phyloP scores from a whole-genome alignment of 2,113 vertebrate species.

The Felis chaus region DNA sequence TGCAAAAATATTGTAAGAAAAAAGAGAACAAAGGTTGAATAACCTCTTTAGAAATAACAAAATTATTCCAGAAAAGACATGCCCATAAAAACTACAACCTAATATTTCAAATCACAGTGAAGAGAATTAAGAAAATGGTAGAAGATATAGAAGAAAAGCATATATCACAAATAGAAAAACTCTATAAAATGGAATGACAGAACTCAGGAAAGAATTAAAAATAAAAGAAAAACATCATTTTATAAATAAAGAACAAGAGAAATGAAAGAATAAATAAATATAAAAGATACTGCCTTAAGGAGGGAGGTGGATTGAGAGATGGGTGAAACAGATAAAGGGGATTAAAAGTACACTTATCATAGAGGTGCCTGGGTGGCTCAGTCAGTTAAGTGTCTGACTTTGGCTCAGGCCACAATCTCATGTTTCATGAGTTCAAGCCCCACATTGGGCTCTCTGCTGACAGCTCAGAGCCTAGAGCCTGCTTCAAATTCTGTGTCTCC shows the following conservation, averaged over 20 bases:
- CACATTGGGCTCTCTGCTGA: too few relatives aligned
- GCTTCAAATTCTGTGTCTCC: too few relatives aligned
- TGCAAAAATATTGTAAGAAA: conserved; percentile 8
- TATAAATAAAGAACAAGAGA: background rate
- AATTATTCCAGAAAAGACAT: background rate
- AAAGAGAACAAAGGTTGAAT: background rate
- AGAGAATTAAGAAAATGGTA: background rate
- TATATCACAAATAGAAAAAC: conserved; percentile 10
- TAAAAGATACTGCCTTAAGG: conserved; percentile 19
- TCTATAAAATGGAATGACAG: background rate
- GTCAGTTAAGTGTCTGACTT: too few relatives aligned
- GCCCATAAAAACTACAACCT: background rate
- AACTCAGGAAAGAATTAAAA: background rate
- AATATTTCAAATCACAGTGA: conserved; percentile 19
- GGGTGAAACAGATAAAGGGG: too few relatives aligned
- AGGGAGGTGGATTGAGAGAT: too few relatives aligned
- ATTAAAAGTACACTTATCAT: too few relatives aligned
- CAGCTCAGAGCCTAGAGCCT: too few relatives aligned
- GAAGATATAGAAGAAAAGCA: background rate
- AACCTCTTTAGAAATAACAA: background rate
- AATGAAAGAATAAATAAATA: background rate
- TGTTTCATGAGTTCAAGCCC: too few relatives aligned
- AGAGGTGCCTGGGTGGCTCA: too few relatives aligned
- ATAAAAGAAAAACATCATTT: background rate
- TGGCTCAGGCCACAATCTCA: too few relatives aligned